Percentiles rank a stretch among this genome's conserved stretches.
Evolutionary conservation across 2,113 vertebrate species (phyloP).

Genomic region (human (Homo sapiens)): GRCh38 chr1:78236501-78237000

Average conservation of each 20-base stretch:
- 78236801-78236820: not conserved
- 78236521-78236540: not conserved
- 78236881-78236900: not conserved
- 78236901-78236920: not conserved
- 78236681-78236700: not conserved
- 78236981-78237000: not conserved
- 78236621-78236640: not conserved
- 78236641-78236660: not conserved
- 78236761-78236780: not conserved
- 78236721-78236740: not conserved
- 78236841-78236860: not conserved
- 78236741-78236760: not conserved
- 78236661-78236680: not conserved
- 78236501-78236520: not conserved
- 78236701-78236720: not conserved
- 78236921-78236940: not conserved
- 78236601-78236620: constrained; percentile 2
- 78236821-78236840: not conserved
- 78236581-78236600: not conserved
- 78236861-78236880: not conserved
- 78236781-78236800: not conserved
- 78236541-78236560: not conserved
- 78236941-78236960: not conserved
- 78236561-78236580: not conserved
- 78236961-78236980: not conserved